phyloP scores from a whole-genome alignment of 2,797 vertebrate species.

The Acanthopagrus latus region DNA sequence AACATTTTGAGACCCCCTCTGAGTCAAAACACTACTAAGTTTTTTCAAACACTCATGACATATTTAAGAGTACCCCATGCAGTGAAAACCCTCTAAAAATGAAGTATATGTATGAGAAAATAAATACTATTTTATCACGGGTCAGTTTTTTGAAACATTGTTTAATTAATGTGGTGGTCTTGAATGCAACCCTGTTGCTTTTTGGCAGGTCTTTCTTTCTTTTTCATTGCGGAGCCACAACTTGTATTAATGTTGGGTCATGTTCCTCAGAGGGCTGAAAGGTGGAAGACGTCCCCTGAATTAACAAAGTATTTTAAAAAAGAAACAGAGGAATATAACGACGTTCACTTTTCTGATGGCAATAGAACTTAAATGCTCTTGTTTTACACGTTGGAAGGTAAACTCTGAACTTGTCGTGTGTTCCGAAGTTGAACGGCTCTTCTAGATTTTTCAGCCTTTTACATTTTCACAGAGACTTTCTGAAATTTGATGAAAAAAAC shows the following conservation, averaged over 20 bases:
- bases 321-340: conserved; percentile 41
- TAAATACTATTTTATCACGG: conserved; percentile 82
- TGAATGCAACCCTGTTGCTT: conserved; percentile 72
- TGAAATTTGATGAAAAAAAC: conserved; percentile 72
- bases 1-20: conserved; percentile 74
- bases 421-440: conserved; percentile 57
- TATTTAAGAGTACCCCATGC: conserved; percentile 75
- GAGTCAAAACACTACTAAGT: conserved; percentile 72
- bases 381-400: conserved; percentile 52
- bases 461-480: conserved; percentile 69
- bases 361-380: conserved; percentile 62
- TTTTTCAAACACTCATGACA: conserved; percentile 73
- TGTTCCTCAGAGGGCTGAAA: conserved; percentile 61
- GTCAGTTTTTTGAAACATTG: conserved; percentile 76
- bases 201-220: conserved; percentile 52
- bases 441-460: conserved; percentile 71
- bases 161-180: conserved; percentile 77
- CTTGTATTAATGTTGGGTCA: conserved; percentile 62
- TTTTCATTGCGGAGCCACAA: conserved; percentile 59
- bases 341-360: conserved; percentile 53
- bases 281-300: conserved; percentile 46
- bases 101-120: conserved; percentile 77
- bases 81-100: conserved; percentile 76
- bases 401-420: conserved; percentile 58
- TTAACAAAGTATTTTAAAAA: conserved; percentile 51